phyloP scores from a whole-genome alignment of 1,140 invertebrate species.

The Linepithema humile region DNA sequence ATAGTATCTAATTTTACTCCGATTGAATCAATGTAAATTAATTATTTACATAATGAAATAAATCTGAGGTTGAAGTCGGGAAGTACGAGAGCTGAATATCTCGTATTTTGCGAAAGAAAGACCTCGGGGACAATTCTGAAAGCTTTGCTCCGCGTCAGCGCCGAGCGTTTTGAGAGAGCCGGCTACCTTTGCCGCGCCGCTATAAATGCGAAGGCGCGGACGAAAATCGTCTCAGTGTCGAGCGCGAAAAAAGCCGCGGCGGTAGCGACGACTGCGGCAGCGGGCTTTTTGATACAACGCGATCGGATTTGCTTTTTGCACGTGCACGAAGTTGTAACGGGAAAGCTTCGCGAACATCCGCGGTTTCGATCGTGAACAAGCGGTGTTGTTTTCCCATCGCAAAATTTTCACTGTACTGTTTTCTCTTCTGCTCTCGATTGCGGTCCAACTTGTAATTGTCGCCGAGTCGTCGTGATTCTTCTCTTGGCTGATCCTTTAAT shows the following conservation, averaged over 20 bases:
- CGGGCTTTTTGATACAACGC: not conserved
- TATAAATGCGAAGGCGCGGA: slow-evolving; percentile 70
- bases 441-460: not conserved
- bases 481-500: not conserved
- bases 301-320: too few species aligned
- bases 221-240: slow-evolving; percentile 72
- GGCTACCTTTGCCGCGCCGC: slow-evolving; percentile 32
- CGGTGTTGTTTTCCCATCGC: too few species aligned
- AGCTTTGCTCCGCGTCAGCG: too few species aligned
- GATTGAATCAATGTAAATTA: not conserved
- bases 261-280: not conserved
- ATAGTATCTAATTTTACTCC: not conserved
- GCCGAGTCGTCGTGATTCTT: not conserved
- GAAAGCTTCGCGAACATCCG: not conserved
- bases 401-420: too few species aligned
- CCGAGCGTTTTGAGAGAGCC: slow-evolving; percentile 53
- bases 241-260: slow-evolving; percentile 62
- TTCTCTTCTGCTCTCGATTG: too few species aligned
- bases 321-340: too few species aligned
- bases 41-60: not conserved
- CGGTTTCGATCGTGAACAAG: too few species aligned
- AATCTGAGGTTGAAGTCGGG: not conserved
- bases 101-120: too few species aligned
- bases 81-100: too few species aligned
- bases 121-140: too few species aligned